Evolutionary conservation across 2,888 invertebrate genomes (phyloP), one percentile per base, ranked within the genome.

Genomic region (Pteria penguin): DNA sequence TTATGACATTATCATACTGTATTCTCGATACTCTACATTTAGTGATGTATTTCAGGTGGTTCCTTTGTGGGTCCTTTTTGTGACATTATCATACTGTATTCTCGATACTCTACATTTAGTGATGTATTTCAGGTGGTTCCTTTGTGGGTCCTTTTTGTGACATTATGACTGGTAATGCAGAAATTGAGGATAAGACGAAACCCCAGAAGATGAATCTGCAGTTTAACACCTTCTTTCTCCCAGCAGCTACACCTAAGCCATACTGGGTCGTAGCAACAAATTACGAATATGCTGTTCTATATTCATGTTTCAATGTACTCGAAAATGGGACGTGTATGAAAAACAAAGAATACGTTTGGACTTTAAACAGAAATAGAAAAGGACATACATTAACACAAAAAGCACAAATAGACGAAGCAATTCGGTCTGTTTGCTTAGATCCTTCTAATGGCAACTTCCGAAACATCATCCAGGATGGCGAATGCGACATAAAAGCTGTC

Each of bases 111-210:
- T 55, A 22, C 55, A 22, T 22, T 55, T 8, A 55, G 24, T 55
- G 14, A 11, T 60, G 11, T 29, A n/a, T n/a, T n/a, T 11, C 24
- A 67, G 67, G 67, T 57, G 67, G 67, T 4, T 54, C 54, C 22
- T 27, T 67, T 5, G 4, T 67, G 54, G 54, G 54, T 31, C 67
- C 67, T 18, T 55, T 67, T 55, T 67, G 67, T 67, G 67, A 67
- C 31, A 55, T 27, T 22, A 55, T 55, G 31, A 55, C 14, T n/a
- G 67, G 67, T 18, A 32, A 55, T 22, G 67, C 55, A 1, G n/a
- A 18, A 8, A 29, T 67, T n/a, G 22, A 27, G n/a, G 67, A 67
- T 57, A 67, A 55, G 52, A 55, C 57, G 22, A 29, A 29, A 22
- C 67, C 67, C 4, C 31, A 67, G 32, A 67, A 54, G 24, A 26